These are phyloP conservation scores for Drosophila sechellia DNA, from an alignment of 1,140 invertebrate species.

Conservation along the genomic window DNA sequence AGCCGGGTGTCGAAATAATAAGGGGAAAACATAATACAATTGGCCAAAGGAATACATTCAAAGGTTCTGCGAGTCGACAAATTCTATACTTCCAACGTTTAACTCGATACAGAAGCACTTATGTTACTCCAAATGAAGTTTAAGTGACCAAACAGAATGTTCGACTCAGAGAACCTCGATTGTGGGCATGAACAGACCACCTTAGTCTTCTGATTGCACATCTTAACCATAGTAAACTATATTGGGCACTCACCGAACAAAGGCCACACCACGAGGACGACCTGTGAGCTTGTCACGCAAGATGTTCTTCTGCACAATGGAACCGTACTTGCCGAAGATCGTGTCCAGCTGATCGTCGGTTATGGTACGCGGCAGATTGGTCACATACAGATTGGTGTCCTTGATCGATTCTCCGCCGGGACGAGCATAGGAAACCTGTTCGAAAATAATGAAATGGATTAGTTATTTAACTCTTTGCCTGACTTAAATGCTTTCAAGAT, in stretches of 20 bases:
- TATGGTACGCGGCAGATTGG: slow-evolving; percentile 94
- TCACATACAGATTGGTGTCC: slow-evolving; percentile 97
- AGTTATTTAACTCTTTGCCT: not conserved
- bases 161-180: slow-evolving; percentile 12
- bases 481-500: not conserved
- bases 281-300: slow-evolving; percentile 94
- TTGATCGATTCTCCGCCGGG: slow-evolving; percentile 96
- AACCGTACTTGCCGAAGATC: slow-evolving; percentile 94
- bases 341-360: slow-evolving; percentile 92
- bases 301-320: slow-evolving; percentile 95
- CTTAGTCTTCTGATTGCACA: not conserved
- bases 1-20: slow-evolving; percentile 6
- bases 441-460: not conserved
- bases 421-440: slow-evolving; percentile 94
- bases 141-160: not conserved
- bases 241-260: slow-evolving; percentile 90
- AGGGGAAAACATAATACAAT: not conserved
- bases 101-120: too few relatives aligned
- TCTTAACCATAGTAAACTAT: not conserved
- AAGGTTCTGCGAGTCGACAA: not conserved
- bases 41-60: not conserved
- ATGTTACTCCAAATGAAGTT: too few relatives aligned
- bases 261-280: slow-evolving; percentile 94
- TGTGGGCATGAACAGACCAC: not conserved
- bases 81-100: not conserved